These are phyloP conservation scores for Micropterix aruncella DNA, from an alignment of 2,888 invertebrate species.

Conservation along the genomic window DNA sequence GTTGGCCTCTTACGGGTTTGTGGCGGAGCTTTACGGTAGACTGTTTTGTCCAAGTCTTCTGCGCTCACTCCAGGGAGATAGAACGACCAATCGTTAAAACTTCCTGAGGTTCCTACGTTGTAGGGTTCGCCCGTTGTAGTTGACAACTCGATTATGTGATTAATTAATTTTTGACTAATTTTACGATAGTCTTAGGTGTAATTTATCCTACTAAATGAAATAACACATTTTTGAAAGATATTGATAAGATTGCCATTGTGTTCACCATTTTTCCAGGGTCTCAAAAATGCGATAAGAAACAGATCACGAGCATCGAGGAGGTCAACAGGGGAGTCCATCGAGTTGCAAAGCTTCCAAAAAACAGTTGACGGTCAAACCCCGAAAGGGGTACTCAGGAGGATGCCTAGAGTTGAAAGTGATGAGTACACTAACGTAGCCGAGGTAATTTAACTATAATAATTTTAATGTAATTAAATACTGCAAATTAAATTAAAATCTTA, in stretches of 20 bases:
- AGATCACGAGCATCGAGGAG: constrained; percentile 38
- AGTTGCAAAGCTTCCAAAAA: constrained; percentile 42
- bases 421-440: constrained; percentile 42
- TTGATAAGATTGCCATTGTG: too few relatives aligned
- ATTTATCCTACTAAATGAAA: background rate
- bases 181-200: too few relatives aligned
- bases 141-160: too few relatives aligned
- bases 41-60: too few relatives aligned
- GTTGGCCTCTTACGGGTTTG: too few relatives aligned
- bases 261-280: constrained; percentile 31
- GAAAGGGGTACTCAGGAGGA: constrained; percentile 44
- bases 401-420: constrained; percentile 62
- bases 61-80: too few relatives aligned
- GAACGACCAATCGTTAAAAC: too few relatives aligned
- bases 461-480: background rate
- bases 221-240: background rate
- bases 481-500: background rate
- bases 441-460: constrained; percentile 6
- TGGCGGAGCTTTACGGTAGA: too few relatives aligned
- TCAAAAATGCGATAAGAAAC: constrained; percentile 43
- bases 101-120: too few relatives aligned
- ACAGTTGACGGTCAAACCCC: background rate
- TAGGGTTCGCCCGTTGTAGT: too few relatives aligned
- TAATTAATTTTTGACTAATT: too few relatives aligned
- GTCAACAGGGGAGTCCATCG: constrained; percentile 49